Percentiles rank a stretch among this genome's conserved stretches.
Evolutionary conservation across 2,113 vertebrate species (phyloP).

Genomic region (Chaetops frenatus): DNA sequence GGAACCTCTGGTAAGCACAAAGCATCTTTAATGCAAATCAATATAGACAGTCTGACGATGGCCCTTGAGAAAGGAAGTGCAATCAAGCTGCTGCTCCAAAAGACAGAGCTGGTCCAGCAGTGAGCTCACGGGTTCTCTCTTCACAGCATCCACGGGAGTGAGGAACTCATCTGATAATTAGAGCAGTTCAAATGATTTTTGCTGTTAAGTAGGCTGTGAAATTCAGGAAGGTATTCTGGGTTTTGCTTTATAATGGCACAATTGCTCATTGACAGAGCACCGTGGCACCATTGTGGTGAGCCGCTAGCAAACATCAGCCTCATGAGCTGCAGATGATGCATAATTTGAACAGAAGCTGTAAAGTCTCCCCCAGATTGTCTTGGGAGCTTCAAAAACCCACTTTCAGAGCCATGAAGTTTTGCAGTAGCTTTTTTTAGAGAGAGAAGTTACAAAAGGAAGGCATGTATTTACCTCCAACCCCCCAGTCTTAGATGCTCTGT

Average conservation of each 20-base stretch:
- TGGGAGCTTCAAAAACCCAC: not conserved
- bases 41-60: constrained; percentile 3
- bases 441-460: not conserved
- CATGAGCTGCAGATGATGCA: not conserved
- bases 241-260: not conserved
- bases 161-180: constrained; percentile 33
- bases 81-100: constrained; percentile 35
- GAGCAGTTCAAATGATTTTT: not conserved
- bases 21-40: constrained; percentile 56
- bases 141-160: not conserved
- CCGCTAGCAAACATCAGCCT: not conserved
- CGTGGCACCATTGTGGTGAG: not conserved
- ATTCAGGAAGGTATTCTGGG: constrained; percentile 17
- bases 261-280: not conserved
- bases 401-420: not conserved
- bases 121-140: not conserved
- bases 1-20: constrained; percentile 45
- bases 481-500: not conserved
- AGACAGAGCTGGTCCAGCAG: not conserved
- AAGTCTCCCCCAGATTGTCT: not conserved
- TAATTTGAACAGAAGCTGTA: not conserved
- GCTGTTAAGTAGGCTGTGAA: constrained; percentile 23
- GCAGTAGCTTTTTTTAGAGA: not conserved
- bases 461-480: not conserved
- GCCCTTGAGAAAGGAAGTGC: constrained; percentile 31